Evolutionary conservation across 2,888 invertebrate genomes (phyloP).

Genomic region (Cepaea hortensis): DNA sequence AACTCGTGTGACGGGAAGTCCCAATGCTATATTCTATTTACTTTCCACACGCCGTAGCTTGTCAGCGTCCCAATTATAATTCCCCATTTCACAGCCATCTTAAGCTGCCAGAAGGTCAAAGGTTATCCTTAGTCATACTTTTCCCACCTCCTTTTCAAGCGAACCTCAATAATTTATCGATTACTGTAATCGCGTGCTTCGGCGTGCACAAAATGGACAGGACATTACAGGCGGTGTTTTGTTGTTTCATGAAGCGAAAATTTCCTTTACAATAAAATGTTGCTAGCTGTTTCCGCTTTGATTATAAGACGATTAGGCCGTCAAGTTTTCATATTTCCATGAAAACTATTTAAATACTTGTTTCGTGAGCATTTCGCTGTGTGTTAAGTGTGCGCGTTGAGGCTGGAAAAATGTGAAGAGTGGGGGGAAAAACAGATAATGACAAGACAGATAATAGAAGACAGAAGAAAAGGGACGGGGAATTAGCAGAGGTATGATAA

Average conservation of each 20-base stretch:
- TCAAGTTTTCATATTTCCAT: neutral
- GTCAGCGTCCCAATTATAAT: neutral
- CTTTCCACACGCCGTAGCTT: no score
- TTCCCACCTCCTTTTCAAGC: neutral
- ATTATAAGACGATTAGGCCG: neutral
- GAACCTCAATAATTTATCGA: conserved; percentile 16
- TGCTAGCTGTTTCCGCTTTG: neutral
- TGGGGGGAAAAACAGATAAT: neutral
- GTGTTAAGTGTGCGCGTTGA: neutral
- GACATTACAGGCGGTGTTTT: neutral
- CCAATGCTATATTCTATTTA: no score
- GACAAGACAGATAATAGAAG: neutral
- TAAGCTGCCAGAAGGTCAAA: neutral
- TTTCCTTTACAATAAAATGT: neutral
- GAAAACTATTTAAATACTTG: neutral
- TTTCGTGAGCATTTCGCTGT: neutral
- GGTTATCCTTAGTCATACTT: neutral
- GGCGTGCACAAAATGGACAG: neutral
- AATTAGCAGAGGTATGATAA: neutral
- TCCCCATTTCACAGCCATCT: neutral
- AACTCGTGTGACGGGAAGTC: no score
- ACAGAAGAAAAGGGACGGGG: neutral
- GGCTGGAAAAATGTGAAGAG: neutral
- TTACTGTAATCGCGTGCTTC: conserved; percentile 1
- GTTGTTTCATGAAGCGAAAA: neutral